Conservation (phyloP, 2,888 invertebrate species). For the Agrochola macilenta region DNA sequence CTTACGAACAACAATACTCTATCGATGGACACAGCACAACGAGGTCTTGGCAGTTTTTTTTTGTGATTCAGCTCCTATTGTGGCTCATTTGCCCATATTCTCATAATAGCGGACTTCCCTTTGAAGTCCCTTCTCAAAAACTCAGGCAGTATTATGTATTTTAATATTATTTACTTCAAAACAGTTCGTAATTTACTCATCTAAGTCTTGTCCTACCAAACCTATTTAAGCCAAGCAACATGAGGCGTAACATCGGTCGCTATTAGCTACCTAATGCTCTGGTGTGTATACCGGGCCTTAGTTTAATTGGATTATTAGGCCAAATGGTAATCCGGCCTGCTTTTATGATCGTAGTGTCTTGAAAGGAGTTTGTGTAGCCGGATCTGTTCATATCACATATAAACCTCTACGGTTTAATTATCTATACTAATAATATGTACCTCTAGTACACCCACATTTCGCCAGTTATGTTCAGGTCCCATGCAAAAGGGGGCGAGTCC, state of each 20-base stretch:
- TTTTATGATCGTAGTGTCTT: conserved; percentile 21
- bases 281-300: conserved; percentile 45
- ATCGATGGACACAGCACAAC: background rate
- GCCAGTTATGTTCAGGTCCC: no score
- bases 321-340: conserved; percentile 19
- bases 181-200: background rate
- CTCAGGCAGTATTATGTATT: background rate
- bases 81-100: no score
- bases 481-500: no score
- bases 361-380: conserved; percentile 12
- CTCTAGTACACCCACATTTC: no score
- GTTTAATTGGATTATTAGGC: conserved; percentile 57
- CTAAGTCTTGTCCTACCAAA: conserved; percentile 22
- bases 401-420: background rate
- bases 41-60: background rate
- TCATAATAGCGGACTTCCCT: background rate
- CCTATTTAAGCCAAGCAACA: conserved; percentile 34
- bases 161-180: background rate
- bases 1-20: background rate
- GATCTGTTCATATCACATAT: conserved; percentile 5
- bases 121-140: background rate
- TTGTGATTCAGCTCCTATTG: background rate
- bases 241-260: conserved; percentile 51
- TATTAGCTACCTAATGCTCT: conserved; percentile 51
- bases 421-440: no score